These are phyloP conservation scores for Epistrophella euchroma DNA, from an alignment of 2,888 invertebrate species.

Conservation along the genomic window DNA sequence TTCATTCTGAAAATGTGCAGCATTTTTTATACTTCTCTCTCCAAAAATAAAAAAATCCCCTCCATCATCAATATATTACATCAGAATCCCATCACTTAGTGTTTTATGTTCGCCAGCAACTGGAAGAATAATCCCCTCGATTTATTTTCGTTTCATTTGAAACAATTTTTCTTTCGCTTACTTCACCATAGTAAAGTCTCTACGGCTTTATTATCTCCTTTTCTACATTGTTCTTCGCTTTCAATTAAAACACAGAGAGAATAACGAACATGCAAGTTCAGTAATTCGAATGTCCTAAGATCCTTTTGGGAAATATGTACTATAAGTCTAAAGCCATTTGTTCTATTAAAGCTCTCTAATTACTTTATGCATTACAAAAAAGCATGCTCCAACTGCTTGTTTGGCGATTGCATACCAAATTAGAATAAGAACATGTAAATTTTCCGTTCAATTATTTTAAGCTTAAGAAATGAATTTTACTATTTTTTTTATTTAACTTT, in stretches of 20 bases:
- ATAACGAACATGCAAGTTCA: constrained; percentile 49
- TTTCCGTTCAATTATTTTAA: constrained; percentile 24
- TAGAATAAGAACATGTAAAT: constrained; percentile 63
- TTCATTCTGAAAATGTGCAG: constrained; percentile 49
- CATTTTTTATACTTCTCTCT: constrained; percentile 29
- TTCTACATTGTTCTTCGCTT: constrained; percentile 51
- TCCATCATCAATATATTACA: constrained; percentile 52
- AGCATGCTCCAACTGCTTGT: constrained; percentile 32
- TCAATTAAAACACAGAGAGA: constrained; percentile 38
- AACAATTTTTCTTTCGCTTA: constrained; percentile 1
- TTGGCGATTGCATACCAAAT: constrained; percentile 48
- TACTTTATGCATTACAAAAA: constrained; percentile 63
- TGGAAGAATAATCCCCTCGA: constrained; percentile 38
- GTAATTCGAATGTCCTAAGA: constrained; percentile 1
- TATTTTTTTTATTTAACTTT: neutral
- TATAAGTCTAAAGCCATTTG: constrained; percentile 1
- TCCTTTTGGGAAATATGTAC: neutral
- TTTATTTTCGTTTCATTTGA: constrained; percentile 67
- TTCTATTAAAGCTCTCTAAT: constrained; percentile 59
- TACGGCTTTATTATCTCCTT: neutral
- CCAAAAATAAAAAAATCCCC: neutral
- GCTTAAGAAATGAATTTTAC: constrained; percentile 10
- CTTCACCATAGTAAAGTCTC: neutral
- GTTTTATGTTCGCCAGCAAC: constrained; percentile 37
- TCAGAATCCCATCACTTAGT: constrained; percentile 54